These are phyloP conservation scores for Mohoua ochrocephala DNA, from an alignment of 2,113 vertebrate genomes.

Conservation along the genomic window DNA sequence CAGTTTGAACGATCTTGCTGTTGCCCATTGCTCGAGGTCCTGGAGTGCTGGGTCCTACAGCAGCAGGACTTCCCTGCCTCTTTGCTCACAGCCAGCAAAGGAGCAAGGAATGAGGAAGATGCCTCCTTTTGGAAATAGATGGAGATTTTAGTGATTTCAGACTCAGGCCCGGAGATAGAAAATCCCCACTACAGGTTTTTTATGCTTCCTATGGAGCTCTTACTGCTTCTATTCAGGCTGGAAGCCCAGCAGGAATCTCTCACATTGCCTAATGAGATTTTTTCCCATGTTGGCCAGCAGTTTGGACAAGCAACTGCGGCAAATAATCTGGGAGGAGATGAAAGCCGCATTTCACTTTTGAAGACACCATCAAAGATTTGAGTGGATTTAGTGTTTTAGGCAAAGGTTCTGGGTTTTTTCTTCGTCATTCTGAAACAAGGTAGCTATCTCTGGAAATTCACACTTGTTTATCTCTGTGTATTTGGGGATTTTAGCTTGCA, in stretches of 20 bases:
- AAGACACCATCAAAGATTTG: conserved; percentile 1
- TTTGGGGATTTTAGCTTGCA: conserved; percentile 3
- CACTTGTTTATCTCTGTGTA: neutral
- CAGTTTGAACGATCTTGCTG: neutral
- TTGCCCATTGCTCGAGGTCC: neutral
- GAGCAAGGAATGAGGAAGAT: neutral
- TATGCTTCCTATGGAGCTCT: neutral
- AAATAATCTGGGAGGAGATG: neutral
- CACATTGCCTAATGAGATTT: neutral
- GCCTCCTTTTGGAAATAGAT: neutral
- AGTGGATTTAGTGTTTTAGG: conserved; percentile 8
- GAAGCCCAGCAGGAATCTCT: neutral
- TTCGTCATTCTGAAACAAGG: conserved; percentile 4
- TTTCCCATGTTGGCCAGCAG: neutral
- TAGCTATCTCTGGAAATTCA: neutral
- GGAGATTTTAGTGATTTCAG: neutral
- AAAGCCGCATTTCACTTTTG: neutral
- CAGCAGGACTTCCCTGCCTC: neutral
- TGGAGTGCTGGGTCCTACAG: neutral
- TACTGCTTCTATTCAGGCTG: neutral
- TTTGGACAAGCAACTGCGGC: neutral
- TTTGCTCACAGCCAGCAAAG: neutral
- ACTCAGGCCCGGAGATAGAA: neutral
- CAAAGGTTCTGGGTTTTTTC: neutral
- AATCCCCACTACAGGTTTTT: neutral